Conservation (phyloP, 2,797 vertebrate species). For the Sebastes iracundus region DNA sequence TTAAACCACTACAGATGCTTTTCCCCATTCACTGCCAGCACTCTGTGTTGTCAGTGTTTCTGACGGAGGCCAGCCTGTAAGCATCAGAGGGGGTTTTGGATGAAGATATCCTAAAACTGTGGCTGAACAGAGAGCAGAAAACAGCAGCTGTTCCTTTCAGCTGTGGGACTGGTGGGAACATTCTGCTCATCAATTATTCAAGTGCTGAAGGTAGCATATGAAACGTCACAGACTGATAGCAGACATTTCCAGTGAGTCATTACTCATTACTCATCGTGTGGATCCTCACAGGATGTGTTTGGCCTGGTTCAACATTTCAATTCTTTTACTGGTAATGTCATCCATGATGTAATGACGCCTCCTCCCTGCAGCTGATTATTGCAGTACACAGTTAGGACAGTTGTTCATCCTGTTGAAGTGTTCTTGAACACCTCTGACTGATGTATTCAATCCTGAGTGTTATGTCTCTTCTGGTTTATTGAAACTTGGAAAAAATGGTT, state of each 20-base stretch:
- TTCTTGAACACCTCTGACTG: too few relatives aligned
- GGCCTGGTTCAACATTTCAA: background rate
- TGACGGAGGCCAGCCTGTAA: background rate
- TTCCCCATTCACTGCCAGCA: background rate
- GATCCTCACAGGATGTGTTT: background rate
- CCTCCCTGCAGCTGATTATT: constrained; percentile 40
- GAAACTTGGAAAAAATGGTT: too few relatives aligned
- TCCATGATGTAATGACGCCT: constrained; percentile 30
- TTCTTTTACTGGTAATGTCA: constrained; percentile 9
- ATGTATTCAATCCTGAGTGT: too few relatives aligned
- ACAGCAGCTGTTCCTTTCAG: constrained; percentile 40
- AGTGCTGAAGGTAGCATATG: background rate
- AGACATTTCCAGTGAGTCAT: background rate
- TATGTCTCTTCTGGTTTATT: too few relatives aligned
- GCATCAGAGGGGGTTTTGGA: background rate
- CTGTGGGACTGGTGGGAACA: constrained; percentile 3
- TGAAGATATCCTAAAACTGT: background rate
- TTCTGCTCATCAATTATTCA: constrained; percentile 49
- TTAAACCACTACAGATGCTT: background rate
- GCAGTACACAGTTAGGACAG: background rate
- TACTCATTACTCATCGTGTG: background rate
- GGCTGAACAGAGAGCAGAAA: background rate
- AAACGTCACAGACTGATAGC: background rate
- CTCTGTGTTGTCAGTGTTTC: background rate
- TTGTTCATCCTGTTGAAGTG: background rate